A percentile compares a stretch with the other conserved stretches of the same genome.
Evolutionary conservation across 1,140 invertebrate species (phyloP).

Genomic region (Leptonema lineaticorne): DNA sequence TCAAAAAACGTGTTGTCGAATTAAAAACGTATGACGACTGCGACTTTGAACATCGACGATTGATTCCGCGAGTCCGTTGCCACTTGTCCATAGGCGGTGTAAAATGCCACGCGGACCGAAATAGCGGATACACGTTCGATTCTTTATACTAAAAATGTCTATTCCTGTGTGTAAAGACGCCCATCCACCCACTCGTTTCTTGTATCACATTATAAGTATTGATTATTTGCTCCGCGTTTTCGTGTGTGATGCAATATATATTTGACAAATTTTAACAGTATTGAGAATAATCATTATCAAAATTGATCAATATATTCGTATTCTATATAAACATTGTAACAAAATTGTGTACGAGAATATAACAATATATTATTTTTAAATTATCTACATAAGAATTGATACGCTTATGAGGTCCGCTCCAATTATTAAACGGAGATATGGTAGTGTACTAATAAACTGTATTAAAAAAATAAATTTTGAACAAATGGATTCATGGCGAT

Average conservation of each 20-base stretch:
- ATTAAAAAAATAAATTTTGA: neutral
- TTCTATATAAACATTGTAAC: no score
- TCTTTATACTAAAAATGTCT: constrained; percentile 15
- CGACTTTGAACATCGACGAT: neutral
- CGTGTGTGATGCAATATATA: no score
- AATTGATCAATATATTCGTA: no score
- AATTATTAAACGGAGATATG: neutral
- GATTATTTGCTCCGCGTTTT: neutral
- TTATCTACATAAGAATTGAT: neutral
- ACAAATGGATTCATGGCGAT: neutral
- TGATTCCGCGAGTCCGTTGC: neutral
- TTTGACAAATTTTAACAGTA: no score
- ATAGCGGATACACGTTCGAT: constrained; percentile 21
- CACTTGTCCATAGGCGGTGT: neutral
- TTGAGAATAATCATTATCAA: no score
- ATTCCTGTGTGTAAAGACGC: constrained; percentile 21
- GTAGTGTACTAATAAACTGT: neutral
- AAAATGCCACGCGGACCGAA: constrained; percentile 6
- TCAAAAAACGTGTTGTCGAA: no score
- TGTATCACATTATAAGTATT: constrained; percentile 18
- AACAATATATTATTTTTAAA: neutral
- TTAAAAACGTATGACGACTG: no score
- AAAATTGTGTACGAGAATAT: neutral
- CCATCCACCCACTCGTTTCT: neutral
- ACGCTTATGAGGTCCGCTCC: neutral